Evolutionary conservation across 2,888 invertebrate species (phyloP).

Genomic region (Eristalinus aeneus): DNA sequence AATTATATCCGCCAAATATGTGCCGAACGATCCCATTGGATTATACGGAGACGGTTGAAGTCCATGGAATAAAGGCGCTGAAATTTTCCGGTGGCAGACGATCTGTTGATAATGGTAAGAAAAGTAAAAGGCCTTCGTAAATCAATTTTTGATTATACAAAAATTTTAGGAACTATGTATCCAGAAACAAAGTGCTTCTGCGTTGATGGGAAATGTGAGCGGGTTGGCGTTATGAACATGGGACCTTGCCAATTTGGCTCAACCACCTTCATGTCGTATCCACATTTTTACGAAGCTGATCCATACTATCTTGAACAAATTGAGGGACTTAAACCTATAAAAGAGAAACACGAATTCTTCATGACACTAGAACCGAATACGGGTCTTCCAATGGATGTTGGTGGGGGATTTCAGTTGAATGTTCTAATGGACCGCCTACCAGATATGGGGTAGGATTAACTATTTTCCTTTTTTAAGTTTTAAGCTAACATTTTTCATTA

Average conservation of each 20-base stretch:
- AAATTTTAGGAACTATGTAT: conserved; percentile 82
- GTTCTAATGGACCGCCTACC: conserved; percentile 85
- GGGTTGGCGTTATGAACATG: conserved; percentile 87
- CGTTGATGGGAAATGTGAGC: conserved; percentile 84
- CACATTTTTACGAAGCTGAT: conserved; percentile 91
- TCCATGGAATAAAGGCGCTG: conserved; percentile 85
- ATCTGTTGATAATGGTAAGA: conserved; percentile 86
- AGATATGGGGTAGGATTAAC: conserved; percentile 83
- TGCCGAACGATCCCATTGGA: conserved; percentile 86
- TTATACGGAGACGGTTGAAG: conserved; percentile 83
- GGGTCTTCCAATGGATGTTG: conserved; percentile 89
- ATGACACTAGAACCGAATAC: conserved; percentile 89
- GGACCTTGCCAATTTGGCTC: conserved; percentile 88
- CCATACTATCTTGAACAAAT: conserved; percentile 84
- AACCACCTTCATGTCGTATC: conserved; percentile 90
- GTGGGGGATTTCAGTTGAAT: conserved; percentile 90
- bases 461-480: conserved; percentile 63
- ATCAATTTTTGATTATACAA: not conserved
- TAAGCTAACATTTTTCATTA: not conserved
- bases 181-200: conserved; percentile 87
- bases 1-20: conserved; percentile 88
- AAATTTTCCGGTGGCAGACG: conserved; percentile 85
- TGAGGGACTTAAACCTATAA: conserved; percentile 86
- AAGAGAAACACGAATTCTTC: conserved; percentile 87
- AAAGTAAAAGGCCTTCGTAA: not conserved